Base-by-base conservation (phyloP, 1,140 invertebrate species). In the Diachasmimorpha longicaudata region DNA sequence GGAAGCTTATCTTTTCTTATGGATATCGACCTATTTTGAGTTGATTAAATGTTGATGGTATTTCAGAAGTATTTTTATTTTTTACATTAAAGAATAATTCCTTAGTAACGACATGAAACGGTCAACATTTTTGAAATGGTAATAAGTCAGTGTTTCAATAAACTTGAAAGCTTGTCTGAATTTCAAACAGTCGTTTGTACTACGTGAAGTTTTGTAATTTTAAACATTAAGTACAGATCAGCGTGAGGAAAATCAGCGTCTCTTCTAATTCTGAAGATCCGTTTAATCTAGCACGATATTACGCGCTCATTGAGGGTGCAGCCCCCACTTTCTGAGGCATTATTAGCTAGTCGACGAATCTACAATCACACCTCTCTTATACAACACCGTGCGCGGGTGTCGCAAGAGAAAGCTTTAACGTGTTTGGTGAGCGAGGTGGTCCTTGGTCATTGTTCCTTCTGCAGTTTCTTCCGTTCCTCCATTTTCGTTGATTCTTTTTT, bases 371-470 rank as follows among this genome's bases (percentile, higher is more conserved):
- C 63, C 74, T 76, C 71, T 52, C 48, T n/a, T n/a, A 71, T 74
- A 74, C 70, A 70, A 74, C 58, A 76, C 72, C 67, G 37, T 52
- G 46, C n/a, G 6, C 42, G 39, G 63, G 75, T 73, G 74, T 76
- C 75, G 78, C 76, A 73, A 77, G 77, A 70, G 70, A 79, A 79
- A 79, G 73, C 72, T 74, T 52, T 66, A 72, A 37, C 67, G 74
- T 79, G 78, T 79, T 79, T 79, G 78, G 78, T 73, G 72, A 46
- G 75, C 75, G 75, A 78, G 76, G 68, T 76, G 79, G 76, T 74
- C 79, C 76, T 52, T 67, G 75, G 74, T 71, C 69, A 79, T 84
- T 84, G 82, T 83, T 84, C 80, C 80, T 77, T 78, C 75, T 36
- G 4, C 74, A 23, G 73, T 78, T 77, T 78, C 37, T 77, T 77